Percentiles rank a stretch among this genome's conserved stretches.
These are phyloP conservation scores for Aurelia sp. DNA, from an alignment of 30 jellyfish, hydroid and myxozoan species.

Conservation along the genomic window DNA sequence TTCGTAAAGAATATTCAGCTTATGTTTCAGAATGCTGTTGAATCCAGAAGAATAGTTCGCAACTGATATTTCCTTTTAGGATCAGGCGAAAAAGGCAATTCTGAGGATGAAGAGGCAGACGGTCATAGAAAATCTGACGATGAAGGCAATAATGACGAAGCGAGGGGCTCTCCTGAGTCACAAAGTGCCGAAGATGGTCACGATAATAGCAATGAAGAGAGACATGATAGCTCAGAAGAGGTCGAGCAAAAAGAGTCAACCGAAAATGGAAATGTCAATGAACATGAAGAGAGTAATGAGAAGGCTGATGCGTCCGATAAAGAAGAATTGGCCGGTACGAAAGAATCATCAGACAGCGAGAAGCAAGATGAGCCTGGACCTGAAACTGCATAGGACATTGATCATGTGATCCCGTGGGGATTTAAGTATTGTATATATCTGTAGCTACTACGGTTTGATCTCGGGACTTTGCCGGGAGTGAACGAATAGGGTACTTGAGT, in stretches of 20 bases:
- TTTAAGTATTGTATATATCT: too few species aligned
- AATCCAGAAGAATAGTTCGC: background rate
- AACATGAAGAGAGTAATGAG: slow-evolving; percentile 14
- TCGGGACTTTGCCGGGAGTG: too few species aligned
- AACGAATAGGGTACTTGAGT: too few species aligned
- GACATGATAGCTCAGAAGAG: too few species aligned
- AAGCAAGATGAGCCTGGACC: slow-evolving; percentile 9
- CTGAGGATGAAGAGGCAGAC: slow-evolving; percentile 28
- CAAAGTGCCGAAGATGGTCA: slow-evolving; percentile 3
- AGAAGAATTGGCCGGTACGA: slow-evolving; percentile 1
- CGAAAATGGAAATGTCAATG: background rate
- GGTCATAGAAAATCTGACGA: background rate
- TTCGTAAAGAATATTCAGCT: too few species aligned
- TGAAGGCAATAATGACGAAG: background rate
- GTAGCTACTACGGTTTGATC: too few species aligned
- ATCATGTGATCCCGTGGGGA: background rate
- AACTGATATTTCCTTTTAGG: background rate
- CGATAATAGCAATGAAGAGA: background rate
- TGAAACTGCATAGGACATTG: slow-evolving; percentile 4
- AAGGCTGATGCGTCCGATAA: background rate
- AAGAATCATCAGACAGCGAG: background rate
- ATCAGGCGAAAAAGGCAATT: background rate
- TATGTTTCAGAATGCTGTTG: background rate
- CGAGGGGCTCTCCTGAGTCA: slow-evolving; percentile 2
- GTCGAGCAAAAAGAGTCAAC: too few species aligned